Base-by-base conservation (phyloP, 2,113 vertebrate species). In the Thymallus thymallus region DNA sequence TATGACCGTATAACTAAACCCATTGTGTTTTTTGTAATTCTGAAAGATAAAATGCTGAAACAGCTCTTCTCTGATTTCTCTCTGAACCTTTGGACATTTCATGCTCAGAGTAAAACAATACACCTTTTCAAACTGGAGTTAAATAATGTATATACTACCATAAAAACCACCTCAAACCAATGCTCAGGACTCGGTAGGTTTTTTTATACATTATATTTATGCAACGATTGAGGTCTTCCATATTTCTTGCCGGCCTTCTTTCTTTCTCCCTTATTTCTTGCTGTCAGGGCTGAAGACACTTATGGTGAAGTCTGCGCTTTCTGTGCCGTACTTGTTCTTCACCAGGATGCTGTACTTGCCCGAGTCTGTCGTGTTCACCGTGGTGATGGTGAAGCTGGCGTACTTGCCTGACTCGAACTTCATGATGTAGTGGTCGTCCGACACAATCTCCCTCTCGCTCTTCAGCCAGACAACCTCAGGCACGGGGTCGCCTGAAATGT, bases 331-430 rank as follows among this genome's bases (percentile, higher is more conserved):
- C 88, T 98, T 97, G 93, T 99, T 99, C 93, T 99, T 99, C 90
- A 98, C 98, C 85, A 98, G 94, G 80, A 99, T 92, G 92, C 95
- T 95, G 79, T 99, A 99, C 86, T 95, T 99, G 85, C 98, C 98
- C 0, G 97, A 97, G 92, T 99, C 98, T 0, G 78, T 73, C 0
- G 94, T 94, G 83, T 90, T 94, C 82, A 99, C 95, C 0, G 22
- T 83, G 0, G 90, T 92, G 90, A 99, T 95, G 88, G 91, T 94
- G 87, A 99, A 98, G 91, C 91, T 96, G 83, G 96, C 98, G 0
- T 94, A 96, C 89, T 97, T 99, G 74, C 96, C 97, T 0, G 95
- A 92, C 84, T 93, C 95, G 0, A 94, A 96, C 84, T 84, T 96
- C 65, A 99, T 92, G 82, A 85, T 93, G 90, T 93, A 94, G 76